Conservation (phyloP, 2,113 vertebrate genomes). For the Prinia subflava region DNA sequence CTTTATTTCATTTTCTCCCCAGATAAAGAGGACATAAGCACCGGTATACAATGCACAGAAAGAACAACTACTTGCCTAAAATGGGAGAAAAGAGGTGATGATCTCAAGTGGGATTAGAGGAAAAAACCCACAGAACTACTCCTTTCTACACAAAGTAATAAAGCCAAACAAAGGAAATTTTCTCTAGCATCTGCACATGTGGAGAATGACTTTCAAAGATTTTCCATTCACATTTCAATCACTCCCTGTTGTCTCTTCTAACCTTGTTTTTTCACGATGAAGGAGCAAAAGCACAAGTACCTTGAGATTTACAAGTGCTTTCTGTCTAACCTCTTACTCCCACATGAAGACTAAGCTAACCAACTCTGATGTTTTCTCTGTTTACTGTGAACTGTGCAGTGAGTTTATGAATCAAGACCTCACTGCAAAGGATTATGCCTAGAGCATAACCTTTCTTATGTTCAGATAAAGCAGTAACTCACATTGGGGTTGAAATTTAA, state of each 20-base stretch:
- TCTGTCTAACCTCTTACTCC: background rate
- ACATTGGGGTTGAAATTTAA: slow-evolving; percentile 25
- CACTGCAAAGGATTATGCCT: background rate
- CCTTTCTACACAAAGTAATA: background rate
- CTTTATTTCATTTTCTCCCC: background rate
- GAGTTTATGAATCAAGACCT: slow-evolving; percentile 22
- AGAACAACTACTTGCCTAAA: background rate
- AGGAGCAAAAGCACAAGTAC: background rate
- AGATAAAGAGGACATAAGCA: background rate
- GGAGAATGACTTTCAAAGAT: background rate
- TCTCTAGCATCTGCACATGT: background rate
- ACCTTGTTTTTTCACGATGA: background rate
- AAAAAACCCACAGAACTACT: background rate
- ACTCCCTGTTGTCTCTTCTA: background rate
- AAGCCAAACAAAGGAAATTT: background rate
- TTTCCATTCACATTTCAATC: background rate
- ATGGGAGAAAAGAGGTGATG: background rate
- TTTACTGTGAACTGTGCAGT: background rate
- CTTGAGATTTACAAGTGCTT: background rate
- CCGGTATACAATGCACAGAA: background rate
- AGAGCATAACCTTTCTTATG: slow-evolving; percentile 7
- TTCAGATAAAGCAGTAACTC: slow-evolving; percentile 11
- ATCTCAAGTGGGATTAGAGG: background rate
- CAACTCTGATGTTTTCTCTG: background rate
- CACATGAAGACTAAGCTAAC: background rate